Evolutionary conservation across 2,113 vertebrate genomes (phyloP), one percentile per base, ranked within the genome.

Genomic region (Macroglossus sobrinus): DNA sequence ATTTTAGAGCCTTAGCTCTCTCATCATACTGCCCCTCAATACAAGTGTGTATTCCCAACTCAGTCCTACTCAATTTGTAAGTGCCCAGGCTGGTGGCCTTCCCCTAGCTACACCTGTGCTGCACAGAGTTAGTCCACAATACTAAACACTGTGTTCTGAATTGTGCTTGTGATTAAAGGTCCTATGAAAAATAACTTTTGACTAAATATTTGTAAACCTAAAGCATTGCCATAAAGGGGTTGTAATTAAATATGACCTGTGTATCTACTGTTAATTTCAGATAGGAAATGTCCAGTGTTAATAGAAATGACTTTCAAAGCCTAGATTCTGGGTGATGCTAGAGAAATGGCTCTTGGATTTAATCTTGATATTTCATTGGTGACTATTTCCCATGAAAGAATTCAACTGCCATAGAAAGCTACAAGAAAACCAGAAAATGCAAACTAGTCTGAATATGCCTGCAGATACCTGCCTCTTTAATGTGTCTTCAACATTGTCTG

Each of bases 391-490:
- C 84, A 57, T 2, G 7, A 96, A 66, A 50, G 92, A 92, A 80
- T 91, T 97, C 93, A 96, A 45, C 82, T n/a, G 66, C 38, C 24
- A 40, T 57, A 40, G 80, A 95, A 64, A 26, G 4, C 24, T 72
- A 53, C 1, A 69, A 90, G 55, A 91, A 40, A 96, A 79, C 43
- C 91, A 89, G 91, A 81, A 97, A 88, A 69, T 88, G 91, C 55
- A 55, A 92, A 85, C 28, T 35, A 24, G 79, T n/a, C 93, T 95
- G 55, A 71, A 47, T 28, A 55, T 94, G 93, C 93, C 96, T 97
- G 97, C 68, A 90, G 84, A 92, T 89, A 87, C 95, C 96, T 95
- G 80, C 95, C 69, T 96, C 96, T 96, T 97, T 97, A 89, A 85
- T 71, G 87, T 26, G 84, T 63, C 75, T 91, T 88, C 92, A 96